Conservation (phyloP, 1,140 invertebrate genomes). For the Pogonognathellus flavescens region DNA sequence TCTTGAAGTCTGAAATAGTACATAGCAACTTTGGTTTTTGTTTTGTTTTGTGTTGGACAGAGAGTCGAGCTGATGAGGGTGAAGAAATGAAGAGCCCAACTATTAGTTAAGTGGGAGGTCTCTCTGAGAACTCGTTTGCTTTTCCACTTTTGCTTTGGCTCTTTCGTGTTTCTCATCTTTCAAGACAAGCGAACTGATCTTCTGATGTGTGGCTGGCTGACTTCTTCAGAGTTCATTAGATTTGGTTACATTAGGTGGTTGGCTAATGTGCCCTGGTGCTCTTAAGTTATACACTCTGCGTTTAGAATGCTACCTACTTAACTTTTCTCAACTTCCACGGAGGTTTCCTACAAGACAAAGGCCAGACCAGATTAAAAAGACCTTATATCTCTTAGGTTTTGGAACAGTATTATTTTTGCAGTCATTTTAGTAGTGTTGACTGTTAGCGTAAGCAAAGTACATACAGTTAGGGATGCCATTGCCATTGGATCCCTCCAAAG, state of each 20-base stretch:
- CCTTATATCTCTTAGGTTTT: background rate
- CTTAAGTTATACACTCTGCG: background rate
- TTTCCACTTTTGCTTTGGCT: slow-evolving; percentile 42
- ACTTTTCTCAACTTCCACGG: slow-evolving; percentile 18
- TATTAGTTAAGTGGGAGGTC: slow-evolving; percentile 45
- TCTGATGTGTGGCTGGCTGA: slow-evolving; percentile 35
- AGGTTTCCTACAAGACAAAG: slow-evolving; percentile 35
- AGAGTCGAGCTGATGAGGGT: slow-evolving; percentile 32
- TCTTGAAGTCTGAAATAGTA: background rate
- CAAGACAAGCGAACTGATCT: slow-evolving; percentile 31
- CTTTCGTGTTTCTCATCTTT: slow-evolving; percentile 43
- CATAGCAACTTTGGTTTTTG: slow-evolving; percentile 6
- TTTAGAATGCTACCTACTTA: background rate
- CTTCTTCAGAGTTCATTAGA: slow-evolving; percentile 46
- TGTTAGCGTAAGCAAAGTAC: slow-evolving; percentile 48
- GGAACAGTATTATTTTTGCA: slow-evolving; percentile 25
- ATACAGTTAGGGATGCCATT: slow-evolving; percentile 23
- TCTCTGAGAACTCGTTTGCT: slow-evolving; percentile 34
- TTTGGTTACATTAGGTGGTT: slow-evolving; percentile 46
- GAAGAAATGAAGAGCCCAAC: slow-evolving; percentile 28
- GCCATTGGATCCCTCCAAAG: slow-evolving; percentile 5
- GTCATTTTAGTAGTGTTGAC: slow-evolving; percentile 39
- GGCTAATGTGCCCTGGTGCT: slow-evolving; percentile 19
- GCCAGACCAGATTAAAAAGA: background rate
- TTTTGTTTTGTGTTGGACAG: background rate